Percentiles rank a stretch among this genome's conserved stretches.
Conservation (phyloP, 2,797 vertebrate species). For the Manis javanica region DNA sequence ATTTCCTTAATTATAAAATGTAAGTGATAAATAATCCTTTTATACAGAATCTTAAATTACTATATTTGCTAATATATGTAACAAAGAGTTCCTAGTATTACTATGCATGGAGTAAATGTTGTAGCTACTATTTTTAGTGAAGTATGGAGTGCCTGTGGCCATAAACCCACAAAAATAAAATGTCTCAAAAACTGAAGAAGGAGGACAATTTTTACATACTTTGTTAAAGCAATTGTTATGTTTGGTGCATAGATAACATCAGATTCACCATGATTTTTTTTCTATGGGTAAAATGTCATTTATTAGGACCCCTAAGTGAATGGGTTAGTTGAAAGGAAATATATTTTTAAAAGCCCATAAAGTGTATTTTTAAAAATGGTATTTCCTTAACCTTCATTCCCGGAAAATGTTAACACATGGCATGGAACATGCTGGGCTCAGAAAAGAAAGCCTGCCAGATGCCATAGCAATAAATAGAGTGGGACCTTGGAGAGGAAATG, state of each 20-base stretch:
- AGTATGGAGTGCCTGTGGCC: background rate
- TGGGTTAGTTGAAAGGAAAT: constrained; percentile 45
- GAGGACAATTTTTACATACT: background rate
- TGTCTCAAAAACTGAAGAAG: background rate
- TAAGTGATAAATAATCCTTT: background rate
- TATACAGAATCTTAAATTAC: background rate
- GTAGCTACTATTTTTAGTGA: constrained; percentile 28
- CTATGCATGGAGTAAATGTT: background rate
- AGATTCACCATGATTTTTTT: background rate
- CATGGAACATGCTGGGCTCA: constrained; percentile 23
- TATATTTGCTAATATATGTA: background rate
- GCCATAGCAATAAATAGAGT: constrained; percentile 52
- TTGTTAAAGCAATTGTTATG: background rate
- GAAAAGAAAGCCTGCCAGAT: constrained; percentile 66
- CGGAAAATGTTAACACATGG: constrained; percentile 70
- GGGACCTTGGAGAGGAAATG: background rate
- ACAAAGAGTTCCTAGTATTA: background rate
- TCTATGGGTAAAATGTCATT: background rate
- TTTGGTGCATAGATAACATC: background rate
- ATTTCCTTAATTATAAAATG: constrained; percentile 50
- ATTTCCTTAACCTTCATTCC: constrained; percentile 77
- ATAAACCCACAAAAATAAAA: constrained; percentile 44
- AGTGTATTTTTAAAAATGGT: constrained; percentile 74
- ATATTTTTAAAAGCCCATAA: constrained; percentile 63
- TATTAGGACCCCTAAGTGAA: constrained; percentile 57